Evolutionary conservation across 2,113 vertebrate species (phyloP).

Genomic region (Indicator indicator): DNA sequence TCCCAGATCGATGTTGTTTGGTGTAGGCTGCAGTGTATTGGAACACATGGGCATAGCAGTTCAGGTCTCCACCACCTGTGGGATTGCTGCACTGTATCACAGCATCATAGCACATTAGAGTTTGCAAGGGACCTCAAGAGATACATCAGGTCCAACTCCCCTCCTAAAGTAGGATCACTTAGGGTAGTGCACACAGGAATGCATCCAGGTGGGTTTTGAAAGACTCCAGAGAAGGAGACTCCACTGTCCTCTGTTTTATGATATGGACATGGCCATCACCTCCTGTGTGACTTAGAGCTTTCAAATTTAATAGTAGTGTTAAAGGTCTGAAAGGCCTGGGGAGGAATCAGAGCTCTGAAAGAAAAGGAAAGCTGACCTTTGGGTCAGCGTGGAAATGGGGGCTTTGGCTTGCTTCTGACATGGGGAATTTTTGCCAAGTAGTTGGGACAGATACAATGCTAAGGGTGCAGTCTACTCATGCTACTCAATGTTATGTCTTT

Average conservation of each 20-base stretch:
- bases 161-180: too few relatives aligned
- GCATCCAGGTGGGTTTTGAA: too few relatives aligned
- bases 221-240: too few relatives aligned
- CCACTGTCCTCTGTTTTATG: too few relatives aligned
- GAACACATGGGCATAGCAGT: neutral
- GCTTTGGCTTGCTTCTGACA: neutral
- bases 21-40: neutral
- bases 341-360: neutral
- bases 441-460: neutral
- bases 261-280: neutral
- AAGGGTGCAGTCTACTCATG: neutral
- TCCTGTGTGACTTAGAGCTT: neutral
- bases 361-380: neutral
- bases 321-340: neutral
- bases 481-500: neutral
- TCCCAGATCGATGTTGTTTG: neutral
- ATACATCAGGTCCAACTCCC: too few relatives aligned
- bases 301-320: neutral
- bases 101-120: too few relatives aligned
- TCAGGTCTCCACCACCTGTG: neutral
- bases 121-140: too few relatives aligned
- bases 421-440: neutral
- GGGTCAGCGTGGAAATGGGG: neutral
- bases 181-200: too few relatives aligned
- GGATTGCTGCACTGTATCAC: neutral